A percentile compares a stretch with the other conserved stretches of the same genome.
Conservation (phyloP, 2,888 invertebrate genomes). For the Danaus chrysippus region DNA sequence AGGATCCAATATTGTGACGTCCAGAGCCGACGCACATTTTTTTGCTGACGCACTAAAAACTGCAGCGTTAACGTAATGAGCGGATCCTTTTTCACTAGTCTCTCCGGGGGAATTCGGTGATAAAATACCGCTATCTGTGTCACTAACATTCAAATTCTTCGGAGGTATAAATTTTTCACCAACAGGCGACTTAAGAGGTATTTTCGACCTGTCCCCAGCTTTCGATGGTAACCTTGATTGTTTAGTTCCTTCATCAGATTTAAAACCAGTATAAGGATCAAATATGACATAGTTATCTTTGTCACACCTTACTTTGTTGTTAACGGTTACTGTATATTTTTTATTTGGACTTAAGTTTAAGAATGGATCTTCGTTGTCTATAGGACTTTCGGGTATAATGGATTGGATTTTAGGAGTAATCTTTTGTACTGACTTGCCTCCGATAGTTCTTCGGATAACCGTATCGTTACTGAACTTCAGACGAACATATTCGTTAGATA, state of each 20-base stretch:
- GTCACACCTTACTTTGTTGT: slow-evolving; percentile 74
- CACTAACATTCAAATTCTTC: slow-evolving; percentile 75
- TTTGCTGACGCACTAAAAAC: slow-evolving; percentile 62
- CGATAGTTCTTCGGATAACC: slow-evolving; percentile 64
- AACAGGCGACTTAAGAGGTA: slow-evolving; percentile 57
- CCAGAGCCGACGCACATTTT: slow-evolving; percentile 54
- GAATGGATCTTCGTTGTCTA: slow-evolving; percentile 72
- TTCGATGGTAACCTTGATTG: slow-evolving; percentile 54
- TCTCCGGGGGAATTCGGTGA: slow-evolving; percentile 82
- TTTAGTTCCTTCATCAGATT: slow-evolving; percentile 47
- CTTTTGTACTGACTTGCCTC: slow-evolving; percentile 69
- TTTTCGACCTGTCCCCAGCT: slow-evolving; percentile 56
- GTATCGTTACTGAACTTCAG: slow-evolving; percentile 70
- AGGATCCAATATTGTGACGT: slow-evolving; percentile 67
- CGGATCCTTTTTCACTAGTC: slow-evolving; percentile 55
- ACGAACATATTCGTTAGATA: slow-evolving; percentile 74
- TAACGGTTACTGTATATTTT: slow-evolving; percentile 75
- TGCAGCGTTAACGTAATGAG: slow-evolving; percentile 65
- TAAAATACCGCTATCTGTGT: slow-evolving; percentile 82
- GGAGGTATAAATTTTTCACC: slow-evolving; percentile 53
- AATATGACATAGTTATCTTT: slow-evolving; percentile 77
- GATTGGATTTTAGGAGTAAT: slow-evolving; percentile 75
- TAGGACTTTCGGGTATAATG: slow-evolving; percentile 74
- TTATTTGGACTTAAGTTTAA: slow-evolving; percentile 73
- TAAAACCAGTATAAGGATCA: slow-evolving; percentile 72